These are phyloP conservation scores for Tachysurus fulvidraco DNA, from an alignment of 2,113 vertebrate species.

Conservation along the genomic window DNA sequence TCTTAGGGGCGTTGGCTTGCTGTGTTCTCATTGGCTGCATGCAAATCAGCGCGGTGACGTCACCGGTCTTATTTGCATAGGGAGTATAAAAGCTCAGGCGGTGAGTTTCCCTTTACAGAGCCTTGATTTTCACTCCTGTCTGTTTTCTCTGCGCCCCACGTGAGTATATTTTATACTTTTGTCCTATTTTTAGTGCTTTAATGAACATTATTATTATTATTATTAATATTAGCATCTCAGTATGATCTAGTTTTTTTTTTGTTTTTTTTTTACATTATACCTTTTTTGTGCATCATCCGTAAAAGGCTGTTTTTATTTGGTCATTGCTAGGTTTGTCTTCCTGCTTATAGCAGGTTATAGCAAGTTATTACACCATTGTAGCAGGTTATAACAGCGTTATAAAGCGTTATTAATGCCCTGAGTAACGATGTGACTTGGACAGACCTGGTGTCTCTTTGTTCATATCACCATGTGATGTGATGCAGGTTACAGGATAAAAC, in stretches of 20 bases:
- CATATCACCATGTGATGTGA: background rate
- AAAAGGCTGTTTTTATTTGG: background rate
- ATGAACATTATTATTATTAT: no score
- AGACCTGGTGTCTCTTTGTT: background rate
- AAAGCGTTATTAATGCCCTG: background rate
- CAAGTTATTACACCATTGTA: background rate
- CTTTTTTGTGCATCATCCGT: background rate
- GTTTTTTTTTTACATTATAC: background rate
- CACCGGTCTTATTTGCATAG: background rate
- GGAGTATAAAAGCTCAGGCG: background rate
- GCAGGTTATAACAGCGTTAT: background rate
- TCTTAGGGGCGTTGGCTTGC: slow-evolving; percentile 17
- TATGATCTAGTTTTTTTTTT: background rate
- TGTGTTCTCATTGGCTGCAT: slow-evolving; percentile 2
- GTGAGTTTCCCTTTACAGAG: background rate
- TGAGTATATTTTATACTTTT: background rate
- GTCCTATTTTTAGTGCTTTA: background rate
- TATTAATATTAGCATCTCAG: background rate
- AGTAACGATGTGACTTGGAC: background rate
- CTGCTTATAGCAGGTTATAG: background rate
- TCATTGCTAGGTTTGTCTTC: background rate
- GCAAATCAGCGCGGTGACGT: background rate
- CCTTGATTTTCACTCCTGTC: background rate
- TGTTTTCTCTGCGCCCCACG: background rate
- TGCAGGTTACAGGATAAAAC: background rate